Conservation (phyloP, 2,113 vertebrate species). For the Ginglymostoma cirratum region DNA sequence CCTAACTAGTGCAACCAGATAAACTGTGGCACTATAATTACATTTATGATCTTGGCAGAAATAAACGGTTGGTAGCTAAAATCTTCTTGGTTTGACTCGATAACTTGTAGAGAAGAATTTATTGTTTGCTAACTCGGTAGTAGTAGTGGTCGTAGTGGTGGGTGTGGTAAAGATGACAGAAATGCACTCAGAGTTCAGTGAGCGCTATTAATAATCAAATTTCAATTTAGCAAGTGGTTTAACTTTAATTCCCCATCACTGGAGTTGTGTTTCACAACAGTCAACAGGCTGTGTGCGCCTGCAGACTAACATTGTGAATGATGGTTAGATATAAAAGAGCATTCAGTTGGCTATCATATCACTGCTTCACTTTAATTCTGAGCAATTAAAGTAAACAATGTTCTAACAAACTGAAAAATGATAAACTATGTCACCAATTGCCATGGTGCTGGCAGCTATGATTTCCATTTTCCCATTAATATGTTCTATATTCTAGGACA, state of each 20-base stretch:
- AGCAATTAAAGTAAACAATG: slow-evolving; percentile 37
- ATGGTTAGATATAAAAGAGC: neutral
- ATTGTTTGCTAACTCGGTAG: neutral
- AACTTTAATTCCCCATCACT: neutral
- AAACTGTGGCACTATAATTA: neutral
- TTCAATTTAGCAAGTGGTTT: neutral
- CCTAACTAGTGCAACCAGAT: neutral
- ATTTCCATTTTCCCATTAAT: slow-evolving; percentile 38
- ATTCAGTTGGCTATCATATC: neutral
- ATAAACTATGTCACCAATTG: slow-evolving; percentile 36
- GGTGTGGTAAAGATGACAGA: neutral
- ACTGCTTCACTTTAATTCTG: neutral
- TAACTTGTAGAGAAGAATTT: neutral
- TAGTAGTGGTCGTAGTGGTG: neutral
- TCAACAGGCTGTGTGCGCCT: slow-evolving; percentile 9
- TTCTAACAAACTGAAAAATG: slow-evolving; percentile 33
- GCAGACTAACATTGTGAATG: neutral
- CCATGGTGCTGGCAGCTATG: slow-evolving; percentile 32
- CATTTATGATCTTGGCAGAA: neutral
- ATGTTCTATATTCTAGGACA: neutral
- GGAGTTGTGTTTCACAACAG: neutral
- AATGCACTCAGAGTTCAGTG: neutral
- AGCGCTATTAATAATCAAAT: neutral
- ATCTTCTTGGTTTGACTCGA: neutral
- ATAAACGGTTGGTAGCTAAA: neutral